Evolutionary conservation across 2,888 invertebrate genomes (phyloP).

Genomic region (Cantharis rufa): DNA sequence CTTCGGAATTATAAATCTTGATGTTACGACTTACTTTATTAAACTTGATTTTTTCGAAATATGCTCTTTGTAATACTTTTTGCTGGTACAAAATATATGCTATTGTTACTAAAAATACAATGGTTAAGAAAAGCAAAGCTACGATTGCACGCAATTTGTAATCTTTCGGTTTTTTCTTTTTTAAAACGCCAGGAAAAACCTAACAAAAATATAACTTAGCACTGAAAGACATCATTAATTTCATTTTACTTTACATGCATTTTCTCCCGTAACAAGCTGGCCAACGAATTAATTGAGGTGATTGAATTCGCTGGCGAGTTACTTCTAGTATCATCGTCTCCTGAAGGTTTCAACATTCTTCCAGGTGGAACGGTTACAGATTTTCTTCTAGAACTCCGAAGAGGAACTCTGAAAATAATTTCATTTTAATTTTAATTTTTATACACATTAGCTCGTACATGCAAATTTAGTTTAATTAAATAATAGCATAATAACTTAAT

Average conservation of each 20-base stretch:
- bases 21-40: slow-evolving; percentile 76
- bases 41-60: slow-evolving; percentile 83
- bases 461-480: slow-evolving; percentile 4
- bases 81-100: slow-evolving; percentile 84
- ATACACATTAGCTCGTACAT: neutral
- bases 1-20: slow-evolving; percentile 72
- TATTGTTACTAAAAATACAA: slow-evolving; percentile 81
- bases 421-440: neutral
- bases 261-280: slow-evolving; percentile 81
- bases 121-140: slow-evolving; percentile 76
- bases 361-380: slow-evolving; percentile 64
- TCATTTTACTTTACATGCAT: slow-evolving; percentile 63
- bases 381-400: slow-evolving; percentile 64
- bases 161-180: slow-evolving; percentile 70
- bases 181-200: slow-evolving; percentile 75
- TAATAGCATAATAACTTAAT: neutral
- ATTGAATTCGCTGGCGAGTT: slow-evolving; percentile 78
- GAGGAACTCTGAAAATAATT: slow-evolving; percentile 12
- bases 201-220: slow-evolving; percentile 51
- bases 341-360: slow-evolving; percentile 58
- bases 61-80: slow-evolving; percentile 78
- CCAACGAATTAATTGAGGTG: slow-evolving; percentile 83
- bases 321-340: slow-evolving; percentile 62
- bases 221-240: neutral
- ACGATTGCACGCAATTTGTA: slow-evolving; percentile 83